Evolutionary conservation across 2,888 invertebrate species (phyloP), one percentile per base, ranked within the genome.

Genomic region (Rhagium mordax): DNA sequence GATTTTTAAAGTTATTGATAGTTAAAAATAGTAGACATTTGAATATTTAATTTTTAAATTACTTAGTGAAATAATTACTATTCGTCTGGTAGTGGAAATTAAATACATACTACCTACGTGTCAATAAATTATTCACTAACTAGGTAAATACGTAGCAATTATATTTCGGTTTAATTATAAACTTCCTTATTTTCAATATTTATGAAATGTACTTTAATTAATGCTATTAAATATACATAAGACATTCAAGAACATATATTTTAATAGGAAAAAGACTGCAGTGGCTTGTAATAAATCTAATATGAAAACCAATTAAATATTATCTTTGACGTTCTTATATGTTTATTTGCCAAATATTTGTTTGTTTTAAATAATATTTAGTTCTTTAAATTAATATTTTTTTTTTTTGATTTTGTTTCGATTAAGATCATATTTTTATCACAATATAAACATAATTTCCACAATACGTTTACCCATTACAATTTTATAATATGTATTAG

Each of bases 101-200:
- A 65, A 65, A 53, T 65, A 65, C 65, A 53, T 53, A 53, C 53
- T 51, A 65, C 20, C 53, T 51, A 65, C 20, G 51, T 65, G 65
- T 16, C 51, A 49, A 57, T 59, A 48, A 60, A 59, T 59, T 27
- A 68, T 68, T 68, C 24, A 59, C 16, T 48, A 59, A 41, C 68
- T 49, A 29, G 68, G 33, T 68, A 68, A 68, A 68, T 59, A 68
- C 68, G 47, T 47, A 59, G 68, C 20, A 68, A 68, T 68, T 68
- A 68, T 51, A 65, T 68, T 68, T 68, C 68, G 57, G 48, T 47
- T 59, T 68, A 68, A 68, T 68, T 68, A 68, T 59, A 68, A 68
- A 59, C 41, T 68, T 48, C 57, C 41, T 41, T 10, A 27, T 53
- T 49, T 68, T 47, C 20, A 68, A n/a, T 47, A 68, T 68, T 68